Conservation (phyloP, 2,797 vertebrate species). For the Pseudopleuronectes americanus region DNA sequence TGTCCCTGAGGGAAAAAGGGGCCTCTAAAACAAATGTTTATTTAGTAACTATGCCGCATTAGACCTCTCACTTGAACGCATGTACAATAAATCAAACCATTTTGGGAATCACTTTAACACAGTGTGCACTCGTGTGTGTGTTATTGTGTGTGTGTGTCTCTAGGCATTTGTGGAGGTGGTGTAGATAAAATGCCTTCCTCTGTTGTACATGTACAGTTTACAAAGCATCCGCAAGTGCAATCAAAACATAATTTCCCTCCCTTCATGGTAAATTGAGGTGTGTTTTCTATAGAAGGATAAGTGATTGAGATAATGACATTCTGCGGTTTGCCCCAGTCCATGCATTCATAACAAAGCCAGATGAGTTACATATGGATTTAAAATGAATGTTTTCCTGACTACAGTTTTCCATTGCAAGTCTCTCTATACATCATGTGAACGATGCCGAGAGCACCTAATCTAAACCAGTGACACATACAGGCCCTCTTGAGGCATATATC, state of each 20-base stretch:
- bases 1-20: conserved; percentile 52
- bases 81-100: conserved; percentile 65
- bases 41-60: conserved; percentile 66
- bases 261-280: conserved; percentile 48
- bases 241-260: conserved; percentile 62
- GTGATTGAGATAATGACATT: conserved; percentile 61
- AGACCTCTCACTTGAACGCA: conserved; percentile 60
- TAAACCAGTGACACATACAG: conserved; percentile 37
- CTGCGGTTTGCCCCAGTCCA: conserved; percentile 55
- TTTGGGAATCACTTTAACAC: conserved; percentile 35
- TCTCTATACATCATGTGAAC: conserved; percentile 15
- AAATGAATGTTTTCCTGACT: conserved; percentile 47
- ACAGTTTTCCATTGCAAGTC: conserved; percentile 33
- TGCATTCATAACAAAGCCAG: conserved; percentile 53
- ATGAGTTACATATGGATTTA: conserved; percentile 59
- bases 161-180: conserved; percentile 13
- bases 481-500: not conserved
- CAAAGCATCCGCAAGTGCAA: conserved; percentile 41
- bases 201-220: conserved; percentile 25
- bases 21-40: conserved; percentile 71
- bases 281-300: conserved; percentile 35
- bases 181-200: conserved; percentile 30
- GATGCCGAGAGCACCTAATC: conserved; percentile 31
- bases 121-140: conserved; percentile 6
- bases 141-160: conserved; percentile 9